Evolutionary conservation across 2,113 vertebrate genomes (phyloP).

Genomic region (Nyctereutes procyonoides): DNA sequence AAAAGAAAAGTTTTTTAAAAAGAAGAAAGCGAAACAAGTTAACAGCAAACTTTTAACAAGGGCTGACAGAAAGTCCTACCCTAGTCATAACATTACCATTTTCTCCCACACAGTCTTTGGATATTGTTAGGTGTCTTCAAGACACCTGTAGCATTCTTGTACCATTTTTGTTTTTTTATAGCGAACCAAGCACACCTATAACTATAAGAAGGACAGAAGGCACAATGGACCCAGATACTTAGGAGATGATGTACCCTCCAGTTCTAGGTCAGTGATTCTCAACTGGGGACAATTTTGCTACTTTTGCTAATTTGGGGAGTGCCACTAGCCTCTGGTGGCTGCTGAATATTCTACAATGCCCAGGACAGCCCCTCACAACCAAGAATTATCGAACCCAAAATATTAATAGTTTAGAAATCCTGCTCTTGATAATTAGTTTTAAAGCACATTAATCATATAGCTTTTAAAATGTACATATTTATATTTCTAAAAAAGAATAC

Average conservation of each 20-base stretch:
- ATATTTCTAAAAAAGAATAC: constrained; percentile 45
- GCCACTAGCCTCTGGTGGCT: not conserved
- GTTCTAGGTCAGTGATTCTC: not conserved
- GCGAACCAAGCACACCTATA: not conserved
- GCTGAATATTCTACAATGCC: not conserved
- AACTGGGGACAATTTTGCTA: not conserved
- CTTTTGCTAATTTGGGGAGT: not conserved
- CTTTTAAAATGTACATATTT: constrained; percentile 19
- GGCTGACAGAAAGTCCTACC: not conserved
- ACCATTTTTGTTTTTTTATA: not conserved
- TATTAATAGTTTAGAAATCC: not conserved
- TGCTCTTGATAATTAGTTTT: constrained; percentile 39
- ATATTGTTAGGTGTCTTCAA: not conserved
- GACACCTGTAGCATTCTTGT: not conserved
- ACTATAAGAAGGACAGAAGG: not conserved
- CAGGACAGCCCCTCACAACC: not conserved
- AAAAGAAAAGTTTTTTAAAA: not conserved
- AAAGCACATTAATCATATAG: constrained; percentile 32
- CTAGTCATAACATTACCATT: not conserved
- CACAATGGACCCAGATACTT: not conserved
- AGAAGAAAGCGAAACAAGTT: not conserved
- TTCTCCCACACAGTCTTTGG: not conserved
- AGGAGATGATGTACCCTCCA: not conserved
- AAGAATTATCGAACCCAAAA: not conserved
- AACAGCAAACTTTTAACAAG: not conserved